Conservation (phyloP, 2,113 vertebrate genomes). For the Felis chaus region DNA sequence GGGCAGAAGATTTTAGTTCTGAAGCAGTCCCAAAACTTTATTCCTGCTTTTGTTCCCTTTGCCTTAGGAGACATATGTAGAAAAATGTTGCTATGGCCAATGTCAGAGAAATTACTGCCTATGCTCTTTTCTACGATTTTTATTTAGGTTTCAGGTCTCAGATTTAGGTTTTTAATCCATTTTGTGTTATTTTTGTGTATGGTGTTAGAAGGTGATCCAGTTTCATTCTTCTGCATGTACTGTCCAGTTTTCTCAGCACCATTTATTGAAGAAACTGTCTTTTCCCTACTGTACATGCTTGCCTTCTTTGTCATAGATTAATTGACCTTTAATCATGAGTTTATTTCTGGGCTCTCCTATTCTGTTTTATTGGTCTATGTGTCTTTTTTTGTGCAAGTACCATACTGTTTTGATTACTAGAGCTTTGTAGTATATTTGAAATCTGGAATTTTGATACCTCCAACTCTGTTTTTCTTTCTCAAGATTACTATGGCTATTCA, state of each 20-base stretch:
- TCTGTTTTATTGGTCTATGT: background rate
- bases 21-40: background rate
- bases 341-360: background rate
- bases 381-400: background rate
- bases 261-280: background rate
- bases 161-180: background rate
- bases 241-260: background rate
- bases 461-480: background rate
- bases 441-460: background rate
- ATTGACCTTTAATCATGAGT: background rate
- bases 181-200: background rate
- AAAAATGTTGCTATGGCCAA: background rate
- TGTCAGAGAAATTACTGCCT: background rate
- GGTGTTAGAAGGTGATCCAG: background rate
- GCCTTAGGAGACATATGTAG: background rate
- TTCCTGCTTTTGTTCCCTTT: background rate
- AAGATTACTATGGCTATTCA: background rate
- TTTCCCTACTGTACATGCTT: background rate
- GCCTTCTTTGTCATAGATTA: background rate
- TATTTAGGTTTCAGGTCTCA: background rate
- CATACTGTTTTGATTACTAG: background rate
- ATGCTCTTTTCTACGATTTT: background rate
- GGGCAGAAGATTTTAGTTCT: background rate
- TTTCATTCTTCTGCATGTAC: background rate
- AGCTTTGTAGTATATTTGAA: background rate